Percentiles rank a stretch among this genome's conserved stretches.
Conservation (phyloP, 2,113 vertebrate genomes). For the Redunca redunca region DNA sequence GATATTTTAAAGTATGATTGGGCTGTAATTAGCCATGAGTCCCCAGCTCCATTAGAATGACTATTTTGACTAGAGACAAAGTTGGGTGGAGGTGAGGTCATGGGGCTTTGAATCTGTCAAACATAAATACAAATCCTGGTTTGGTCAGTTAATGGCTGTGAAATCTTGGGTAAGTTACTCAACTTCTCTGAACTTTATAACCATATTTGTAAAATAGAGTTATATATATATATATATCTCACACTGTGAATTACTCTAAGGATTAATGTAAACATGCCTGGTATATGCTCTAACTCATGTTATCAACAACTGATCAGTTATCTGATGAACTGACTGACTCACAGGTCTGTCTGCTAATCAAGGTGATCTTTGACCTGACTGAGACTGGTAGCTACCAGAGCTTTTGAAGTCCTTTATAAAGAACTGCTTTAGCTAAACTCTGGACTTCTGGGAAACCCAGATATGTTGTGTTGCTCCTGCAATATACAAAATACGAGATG, state of each 20-base stretch:
- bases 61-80: neutral
- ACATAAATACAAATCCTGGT: neutral
- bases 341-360: neutral
- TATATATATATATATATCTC: neutral
- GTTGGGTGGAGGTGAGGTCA: neutral
- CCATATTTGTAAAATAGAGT: slow-evolving; percentile 22
- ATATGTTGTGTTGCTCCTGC: neutral
- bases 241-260: neutral
- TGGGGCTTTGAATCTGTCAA: neutral
- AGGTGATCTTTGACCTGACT: neutral
- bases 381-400: neutral
- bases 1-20: neutral
- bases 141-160: neutral
- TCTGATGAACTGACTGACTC: neutral
- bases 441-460: neutral
- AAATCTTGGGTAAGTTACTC: neutral
- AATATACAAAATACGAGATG: neutral
- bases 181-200: slow-evolving; percentile 5
- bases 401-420: neutral
- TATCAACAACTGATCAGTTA: neutral
- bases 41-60: neutral
- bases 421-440: neutral
- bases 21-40: neutral
- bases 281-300: neutral
- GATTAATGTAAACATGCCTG: neutral